Evolutionary conservation across 2,113 vertebrate species (phyloP).

Genomic region (western clawed frog (Xenopus tropicalis)): DNA sequence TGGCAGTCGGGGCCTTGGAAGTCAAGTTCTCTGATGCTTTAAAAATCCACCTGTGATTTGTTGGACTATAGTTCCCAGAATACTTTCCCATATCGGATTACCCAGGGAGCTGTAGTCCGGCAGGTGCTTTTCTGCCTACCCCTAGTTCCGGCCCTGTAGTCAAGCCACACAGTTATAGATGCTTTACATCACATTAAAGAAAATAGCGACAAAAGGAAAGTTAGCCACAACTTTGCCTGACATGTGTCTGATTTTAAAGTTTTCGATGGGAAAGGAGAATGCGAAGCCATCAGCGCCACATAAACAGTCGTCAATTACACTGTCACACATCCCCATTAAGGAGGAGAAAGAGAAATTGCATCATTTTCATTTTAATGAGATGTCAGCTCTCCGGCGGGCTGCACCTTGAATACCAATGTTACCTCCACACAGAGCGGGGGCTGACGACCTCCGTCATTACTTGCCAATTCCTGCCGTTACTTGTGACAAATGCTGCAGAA

Average conservation of each 20-base stretch:
- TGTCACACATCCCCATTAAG: constrained; percentile 61
- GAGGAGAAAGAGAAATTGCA: constrained; percentile 65
- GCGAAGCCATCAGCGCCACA: constrained; percentile 40
- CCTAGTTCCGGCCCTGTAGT: too few relatives aligned
- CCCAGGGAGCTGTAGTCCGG: too few relatives aligned
- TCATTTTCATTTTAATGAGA: constrained; percentile 69
- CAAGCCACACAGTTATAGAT: too few relatives aligned
- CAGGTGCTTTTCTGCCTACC: too few relatives aligned
- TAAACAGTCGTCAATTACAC: constrained; percentile 57
- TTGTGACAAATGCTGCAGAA: constrained; percentile 69
- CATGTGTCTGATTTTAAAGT: neutral
- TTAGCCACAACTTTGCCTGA: neutral
- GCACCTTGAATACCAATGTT: constrained; percentile 55
- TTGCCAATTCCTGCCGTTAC: constrained; percentile 65
- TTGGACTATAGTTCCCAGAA: too few relatives aligned
- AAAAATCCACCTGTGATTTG: too few relatives aligned
- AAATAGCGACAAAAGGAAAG: too few relatives aligned
- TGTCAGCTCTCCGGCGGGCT: constrained; percentile 54
- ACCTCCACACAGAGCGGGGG: constrained; percentile 57
- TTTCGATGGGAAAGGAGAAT: neutral
- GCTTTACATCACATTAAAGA: too few relatives aligned
- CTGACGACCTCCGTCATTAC: constrained; percentile 61
- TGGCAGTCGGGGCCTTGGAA: too few relatives aligned
- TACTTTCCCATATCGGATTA: too few relatives aligned
- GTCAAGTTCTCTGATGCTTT: too few relatives aligned